These are phyloP conservation scores for Urocynchramus pylzowi DNA, from an alignment of 2,113 vertebrate species.

Conservation along the genomic window DNA sequence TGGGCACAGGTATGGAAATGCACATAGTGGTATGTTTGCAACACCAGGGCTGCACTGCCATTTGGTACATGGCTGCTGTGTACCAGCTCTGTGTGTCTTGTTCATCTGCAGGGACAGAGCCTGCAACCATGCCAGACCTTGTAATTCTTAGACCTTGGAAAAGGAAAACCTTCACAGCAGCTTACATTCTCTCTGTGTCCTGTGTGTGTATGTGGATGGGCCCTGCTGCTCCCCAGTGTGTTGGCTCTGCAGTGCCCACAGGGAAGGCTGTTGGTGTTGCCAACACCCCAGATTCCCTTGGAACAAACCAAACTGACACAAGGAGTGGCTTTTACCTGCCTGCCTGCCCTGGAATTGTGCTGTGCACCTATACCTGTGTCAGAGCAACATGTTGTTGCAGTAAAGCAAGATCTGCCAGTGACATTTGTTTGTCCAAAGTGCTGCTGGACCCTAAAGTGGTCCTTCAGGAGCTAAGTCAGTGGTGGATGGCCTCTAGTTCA, in stretches of 20 bases:
- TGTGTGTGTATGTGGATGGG: fast-evolving
- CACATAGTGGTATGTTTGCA: fast-evolving
- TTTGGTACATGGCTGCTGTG: background rate
- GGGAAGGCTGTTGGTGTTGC: background rate
- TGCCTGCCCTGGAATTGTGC: background rate
- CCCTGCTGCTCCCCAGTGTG: background rate
- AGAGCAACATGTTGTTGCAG: fast-evolving
- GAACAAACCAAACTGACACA: background rate
- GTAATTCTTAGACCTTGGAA: too few species aligned
- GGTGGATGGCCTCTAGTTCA: too few species aligned
- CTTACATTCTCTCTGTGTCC: background rate
- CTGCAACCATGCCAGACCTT: background rate
- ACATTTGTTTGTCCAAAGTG: too few species aligned
- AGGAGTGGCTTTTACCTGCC: background rate
- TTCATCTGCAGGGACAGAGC: fast-evolving
- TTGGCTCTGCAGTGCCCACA: fast-evolving
- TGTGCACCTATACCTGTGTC: fast-evolving
- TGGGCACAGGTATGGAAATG: background rate
- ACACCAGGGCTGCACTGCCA: fast-evolving
- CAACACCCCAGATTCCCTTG: background rate
- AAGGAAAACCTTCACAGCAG: background rate
- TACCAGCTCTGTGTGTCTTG: background rate
- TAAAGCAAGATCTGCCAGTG: too few species aligned
- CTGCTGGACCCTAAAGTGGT: too few species aligned
- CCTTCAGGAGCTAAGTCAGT: too few species aligned